Conservation (phyloP, 2,888 invertebrate species). For the Hydropsyche betteni region DNA sequence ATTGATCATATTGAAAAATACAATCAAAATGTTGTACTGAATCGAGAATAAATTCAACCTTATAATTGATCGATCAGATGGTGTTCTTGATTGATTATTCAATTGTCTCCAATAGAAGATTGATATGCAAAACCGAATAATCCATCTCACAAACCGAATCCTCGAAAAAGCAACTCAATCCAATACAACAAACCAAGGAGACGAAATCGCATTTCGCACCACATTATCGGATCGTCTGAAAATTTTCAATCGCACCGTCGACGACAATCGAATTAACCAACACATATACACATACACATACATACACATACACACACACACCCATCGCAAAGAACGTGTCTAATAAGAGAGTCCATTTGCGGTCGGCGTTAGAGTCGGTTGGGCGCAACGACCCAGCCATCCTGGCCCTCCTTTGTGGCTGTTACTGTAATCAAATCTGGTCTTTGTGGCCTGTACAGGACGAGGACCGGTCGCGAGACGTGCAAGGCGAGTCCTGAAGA, state of each 20-base stretch:
- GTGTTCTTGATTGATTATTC: no score
- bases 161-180: no score
- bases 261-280: constrained; percentile 4
- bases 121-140: no score
- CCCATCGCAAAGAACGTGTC: constrained; percentile 3
- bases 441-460: constrained; percentile 3
- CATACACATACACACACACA: neutral
- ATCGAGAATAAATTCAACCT: no score
- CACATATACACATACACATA: neutral
- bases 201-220: no score
- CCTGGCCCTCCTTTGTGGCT: constrained; percentile 22
- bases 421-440: constrained; percentile 27
- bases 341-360: constrained; percentile 22
- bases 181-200: no score
- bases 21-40: no score
- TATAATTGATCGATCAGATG: no score
- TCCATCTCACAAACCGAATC: no score
- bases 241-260: neutral
- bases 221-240: no score
- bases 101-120: no score
- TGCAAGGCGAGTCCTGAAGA: constrained; percentile 11
- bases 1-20: no score
- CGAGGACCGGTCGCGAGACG: constrained; percentile 15
- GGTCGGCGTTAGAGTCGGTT: neutral
- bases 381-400: constrained; percentile 3